phyloP scores from a whole-genome alignment of 2,797 vertebrate genomes.

The Sphenopsis melanotis region DNA sequence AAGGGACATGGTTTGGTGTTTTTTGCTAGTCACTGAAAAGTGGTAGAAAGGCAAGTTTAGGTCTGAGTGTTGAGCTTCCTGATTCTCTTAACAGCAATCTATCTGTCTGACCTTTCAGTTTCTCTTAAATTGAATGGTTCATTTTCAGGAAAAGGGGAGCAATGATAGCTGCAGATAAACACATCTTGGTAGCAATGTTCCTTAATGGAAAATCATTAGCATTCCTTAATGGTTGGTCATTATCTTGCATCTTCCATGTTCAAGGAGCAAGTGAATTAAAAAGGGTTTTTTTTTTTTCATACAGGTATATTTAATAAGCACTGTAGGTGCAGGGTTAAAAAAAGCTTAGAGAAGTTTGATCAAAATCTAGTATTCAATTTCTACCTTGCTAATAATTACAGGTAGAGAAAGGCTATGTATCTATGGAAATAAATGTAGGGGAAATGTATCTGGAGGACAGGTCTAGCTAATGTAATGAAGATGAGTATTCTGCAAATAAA shows the following conservation, averaged over 20 bases:
- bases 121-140: neutral
- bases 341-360: neutral
- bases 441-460: neutral
- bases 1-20: fast-evolving
- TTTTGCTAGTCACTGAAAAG: neutral
- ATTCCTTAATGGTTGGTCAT: neutral
- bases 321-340: neutral
- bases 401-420: neutral
- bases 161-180: neutral
- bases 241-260: neutral
- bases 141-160: neutral
- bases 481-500: neutral
- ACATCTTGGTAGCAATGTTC: neutral
- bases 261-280: neutral
- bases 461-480: neutral
- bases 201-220: neutral
- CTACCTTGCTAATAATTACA: neutral
- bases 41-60: neutral
- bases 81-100: neutral
- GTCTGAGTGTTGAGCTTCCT: neutral
- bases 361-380: neutral
- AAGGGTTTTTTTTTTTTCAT: neutral
- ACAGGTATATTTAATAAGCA: neutral
- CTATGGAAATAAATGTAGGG: neutral
- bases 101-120: neutral